Percentiles rank a stretch among this genome's conserved stretches.
These are phyloP conservation scores for Anastrepha ludens DNA, from an alignment of 1,140 invertebrate species.

Conservation along the genomic window DNA sequence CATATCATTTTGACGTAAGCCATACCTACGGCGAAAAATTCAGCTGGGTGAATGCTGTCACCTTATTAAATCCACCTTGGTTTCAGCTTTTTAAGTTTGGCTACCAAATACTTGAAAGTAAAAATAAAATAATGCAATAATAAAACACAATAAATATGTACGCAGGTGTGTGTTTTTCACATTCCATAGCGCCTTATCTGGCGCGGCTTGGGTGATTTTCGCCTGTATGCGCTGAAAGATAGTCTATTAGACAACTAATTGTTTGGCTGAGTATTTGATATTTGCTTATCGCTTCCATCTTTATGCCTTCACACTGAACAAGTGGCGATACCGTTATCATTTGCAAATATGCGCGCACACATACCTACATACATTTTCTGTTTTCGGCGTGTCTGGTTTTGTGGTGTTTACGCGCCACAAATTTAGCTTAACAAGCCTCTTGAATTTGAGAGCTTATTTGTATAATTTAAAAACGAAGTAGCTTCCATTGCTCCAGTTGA, in stretches of 20 bases:
- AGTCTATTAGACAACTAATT: slow-evolving; percentile 17
- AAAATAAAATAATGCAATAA: too few relatives aligned
- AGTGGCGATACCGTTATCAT: slow-evolving; percentile 27
- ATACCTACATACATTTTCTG: neutral
- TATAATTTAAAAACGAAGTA: neutral
- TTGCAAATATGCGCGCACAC: neutral
- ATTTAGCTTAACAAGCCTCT: neutral
- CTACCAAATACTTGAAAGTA: neutral
- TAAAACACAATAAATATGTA: too few relatives aligned
- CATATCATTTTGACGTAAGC: too few relatives aligned
- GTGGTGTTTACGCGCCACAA: neutral
- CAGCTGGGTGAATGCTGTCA: too few relatives aligned
- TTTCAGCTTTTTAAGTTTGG: neutral
- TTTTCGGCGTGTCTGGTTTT: neutral
- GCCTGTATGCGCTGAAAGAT: neutral
- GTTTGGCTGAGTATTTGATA: neutral
- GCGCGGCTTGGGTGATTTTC: neutral
- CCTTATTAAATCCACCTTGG: too few relatives aligned
- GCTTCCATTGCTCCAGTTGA: neutral
- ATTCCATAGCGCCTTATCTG: slow-evolving; percentile 22
- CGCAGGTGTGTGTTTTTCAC: neutral
- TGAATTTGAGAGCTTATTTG: neutral
- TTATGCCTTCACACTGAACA: neutral
- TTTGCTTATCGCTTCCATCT: slow-evolving; percentile 41
- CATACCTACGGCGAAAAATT: too few relatives aligned